A percentile compares a stretch with the other conserved stretches of the same genome.
Conservation (phyloP, 2,797 vertebrate genomes). For the Bryconaethiops microstoma region DNA sequence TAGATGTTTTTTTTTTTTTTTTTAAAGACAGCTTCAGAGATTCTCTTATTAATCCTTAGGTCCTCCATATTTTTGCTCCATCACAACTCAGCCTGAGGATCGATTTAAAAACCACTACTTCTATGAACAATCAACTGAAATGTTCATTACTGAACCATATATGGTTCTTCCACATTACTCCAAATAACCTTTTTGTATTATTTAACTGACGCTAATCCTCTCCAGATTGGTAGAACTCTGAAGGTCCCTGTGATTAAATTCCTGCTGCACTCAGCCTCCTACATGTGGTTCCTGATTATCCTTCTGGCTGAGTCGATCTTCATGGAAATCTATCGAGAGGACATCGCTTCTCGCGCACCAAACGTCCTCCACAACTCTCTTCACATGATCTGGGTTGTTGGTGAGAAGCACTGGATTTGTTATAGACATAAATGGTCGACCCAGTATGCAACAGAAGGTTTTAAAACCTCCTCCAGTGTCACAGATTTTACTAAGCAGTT, state of each 20-base stretch:
- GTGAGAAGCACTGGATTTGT: constrained; percentile 59
- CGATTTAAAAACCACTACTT: background rate
- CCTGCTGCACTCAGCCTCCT: constrained; percentile 88
- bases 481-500: background rate
- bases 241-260: constrained; percentile 90
- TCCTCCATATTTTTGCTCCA: background rate
- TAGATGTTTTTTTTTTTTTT: no score
- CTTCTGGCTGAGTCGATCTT: constrained; percentile 86
- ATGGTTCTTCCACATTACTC: no score
- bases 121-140: background rate
- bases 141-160: no score
- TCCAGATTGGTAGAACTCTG: constrained; percentile 81
- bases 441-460: background rate
- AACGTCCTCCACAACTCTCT: constrained; percentile 86
- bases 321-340: constrained; percentile 83
- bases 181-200: background rate
- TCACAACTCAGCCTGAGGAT: background rate
- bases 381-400: constrained; percentile 92
- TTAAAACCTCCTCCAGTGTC: background rate
- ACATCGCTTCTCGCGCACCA: constrained; percentile 68
- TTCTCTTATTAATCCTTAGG: background rate
- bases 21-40: background rate
- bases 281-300: constrained; percentile 90
- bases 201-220: background rate
- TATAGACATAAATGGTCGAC: background rate